Evolutionary conservation across 2,113 vertebrate species (phyloP).

Genomic region (Neodontobutis hainanensis): DNA sequence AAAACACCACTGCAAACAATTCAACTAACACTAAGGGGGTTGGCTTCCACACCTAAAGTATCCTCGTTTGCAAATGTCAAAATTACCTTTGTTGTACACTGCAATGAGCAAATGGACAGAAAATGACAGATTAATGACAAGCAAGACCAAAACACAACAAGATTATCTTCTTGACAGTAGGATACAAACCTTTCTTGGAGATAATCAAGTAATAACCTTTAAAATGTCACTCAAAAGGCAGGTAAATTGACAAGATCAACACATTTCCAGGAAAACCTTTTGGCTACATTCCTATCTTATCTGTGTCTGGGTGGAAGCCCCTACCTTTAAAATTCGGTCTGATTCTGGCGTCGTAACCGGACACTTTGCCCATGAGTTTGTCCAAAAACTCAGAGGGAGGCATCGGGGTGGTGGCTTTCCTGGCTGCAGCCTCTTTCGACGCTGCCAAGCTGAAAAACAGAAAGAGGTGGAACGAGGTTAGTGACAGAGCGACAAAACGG

Average conservation of each 20-base stretch:
- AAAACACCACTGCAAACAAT: not conserved
- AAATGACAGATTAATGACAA: slow-evolving; percentile 64
- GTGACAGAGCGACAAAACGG: not conserved
- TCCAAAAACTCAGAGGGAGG: slow-evolving; percentile 98
- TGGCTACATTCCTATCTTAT: slow-evolving; percentile 79
- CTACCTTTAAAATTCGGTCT: slow-evolving; percentile 99
- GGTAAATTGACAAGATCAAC: slow-evolving; percentile 24
- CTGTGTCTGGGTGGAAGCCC: slow-evolving; percentile 65
- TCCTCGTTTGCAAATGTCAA: slow-evolving; percentile 31
- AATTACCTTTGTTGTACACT: slow-evolving; percentile 76
- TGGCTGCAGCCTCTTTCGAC: slow-evolving; percentile 95
- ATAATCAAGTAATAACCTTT: slow-evolving; percentile 23
- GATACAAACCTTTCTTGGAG: slow-evolving; percentile 60
- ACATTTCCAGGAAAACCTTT: slow-evolving; percentile 31
- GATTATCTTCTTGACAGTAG: slow-evolving; percentile 13
- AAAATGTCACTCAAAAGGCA: slow-evolving; percentile 24
- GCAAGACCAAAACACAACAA: slow-evolving; percentile 49
- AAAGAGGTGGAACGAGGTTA: not conserved
- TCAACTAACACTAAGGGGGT: not conserved
- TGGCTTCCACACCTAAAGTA: slow-evolving; percentile 23
- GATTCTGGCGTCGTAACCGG: slow-evolving; percentile 98
- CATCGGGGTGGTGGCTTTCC: slow-evolving; percentile 91
- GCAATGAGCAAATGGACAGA: slow-evolving; percentile 65
- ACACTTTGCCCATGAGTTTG: slow-evolving; percentile 97
- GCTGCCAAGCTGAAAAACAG: slow-evolving; percentile 87